Conservation (phyloP, 2,797 vertebrate species). For the Benthosema pterotum region DNA sequence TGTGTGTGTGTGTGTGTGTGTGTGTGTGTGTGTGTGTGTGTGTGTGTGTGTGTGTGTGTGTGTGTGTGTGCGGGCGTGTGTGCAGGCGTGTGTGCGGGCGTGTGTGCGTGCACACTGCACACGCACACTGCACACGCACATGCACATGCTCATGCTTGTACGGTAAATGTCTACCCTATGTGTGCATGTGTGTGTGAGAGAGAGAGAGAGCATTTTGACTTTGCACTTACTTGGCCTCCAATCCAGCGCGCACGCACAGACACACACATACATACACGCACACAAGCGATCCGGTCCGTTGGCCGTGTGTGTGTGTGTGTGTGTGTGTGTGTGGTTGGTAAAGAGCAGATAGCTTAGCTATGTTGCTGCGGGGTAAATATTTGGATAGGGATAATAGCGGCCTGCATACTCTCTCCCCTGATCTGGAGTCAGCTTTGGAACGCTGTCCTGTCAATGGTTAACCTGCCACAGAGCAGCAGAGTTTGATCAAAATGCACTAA, state of each 20-base stretch:
- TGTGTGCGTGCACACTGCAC: too few relatives aligned
- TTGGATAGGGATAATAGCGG: slow-evolving; percentile 66
- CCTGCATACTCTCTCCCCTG: slow-evolving; percentile 58
- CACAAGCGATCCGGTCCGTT: slow-evolving; percentile 34
- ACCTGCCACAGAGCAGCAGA: too few relatives aligned
- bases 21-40: neutral
- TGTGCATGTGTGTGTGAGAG: slow-evolving; percentile 2
- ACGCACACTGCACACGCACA: too few relatives aligned
- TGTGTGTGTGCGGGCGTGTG: neutral
- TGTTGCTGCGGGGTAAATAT: slow-evolving; percentile 73
- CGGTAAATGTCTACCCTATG: slow-evolving; percentile 1
- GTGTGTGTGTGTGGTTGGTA: slow-evolving; percentile 28
- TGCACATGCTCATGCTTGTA: too few relatives aligned
- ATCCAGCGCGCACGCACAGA: slow-evolving; percentile 31
- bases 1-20: slow-evolving; percentile 3
- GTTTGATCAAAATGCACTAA: too few relatives aligned
- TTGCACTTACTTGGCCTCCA: slow-evolving; percentile 53
- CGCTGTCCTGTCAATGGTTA: slow-evolving; percentile 60
- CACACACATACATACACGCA: too few relatives aligned
- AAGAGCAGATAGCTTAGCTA: slow-evolving; percentile 63
- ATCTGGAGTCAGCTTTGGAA: slow-evolving; percentile 60
- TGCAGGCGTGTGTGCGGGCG: neutral
- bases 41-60: neutral
- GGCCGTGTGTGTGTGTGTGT: slow-evolving; percentile 25
- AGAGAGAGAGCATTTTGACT: too few relatives aligned